Conservation (phyloP, 1,140 invertebrate genomes). For the Ips typographus region DNA sequence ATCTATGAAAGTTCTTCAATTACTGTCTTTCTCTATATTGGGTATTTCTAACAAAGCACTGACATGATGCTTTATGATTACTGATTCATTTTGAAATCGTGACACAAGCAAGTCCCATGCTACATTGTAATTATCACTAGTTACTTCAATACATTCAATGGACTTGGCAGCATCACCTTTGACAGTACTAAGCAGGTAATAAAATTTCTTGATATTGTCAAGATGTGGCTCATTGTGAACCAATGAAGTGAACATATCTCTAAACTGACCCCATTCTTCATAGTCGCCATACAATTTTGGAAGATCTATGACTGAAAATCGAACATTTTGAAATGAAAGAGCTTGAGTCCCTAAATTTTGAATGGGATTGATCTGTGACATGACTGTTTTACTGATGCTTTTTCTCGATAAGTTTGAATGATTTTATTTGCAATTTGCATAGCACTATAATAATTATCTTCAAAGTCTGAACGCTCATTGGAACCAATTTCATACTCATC, state of each 20-base stretch:
- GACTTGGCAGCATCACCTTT: too few relatives aligned
- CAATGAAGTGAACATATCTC: conserved; percentile 5
- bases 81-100: conserved; percentile 6
- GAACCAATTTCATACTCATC: too few relatives aligned
- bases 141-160: conserved; percentile 11
- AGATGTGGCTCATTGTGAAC: background rate
- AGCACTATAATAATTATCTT: too few relatives aligned
- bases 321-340: too few relatives aligned
- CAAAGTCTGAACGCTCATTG: too few relatives aligned
- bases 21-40: background rate
- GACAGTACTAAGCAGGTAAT: background rate
- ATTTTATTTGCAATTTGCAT: too few relatives aligned
- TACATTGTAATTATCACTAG: background rate
- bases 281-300: conserved; percentile 2
- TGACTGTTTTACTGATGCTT: too few relatives aligned
- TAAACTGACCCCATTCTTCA: conserved; percentile 10
- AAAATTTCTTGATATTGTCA: too few relatives aligned
- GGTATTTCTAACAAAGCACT: conserved; percentile 1
- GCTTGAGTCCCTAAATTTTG: too few relatives aligned
- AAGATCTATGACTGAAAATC: too few relatives aligned
- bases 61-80: conserved; percentile 3
- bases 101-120: background rate
- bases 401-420: too few relatives aligned
- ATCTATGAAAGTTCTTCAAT: background rate
- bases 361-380: too few relatives aligned